Percentiles rank a stretch among this genome's conserved stretches.
phyloP scores from a whole-genome alignment of 2,113 vertebrate species.

The Leptobrachium leishanense region DNA sequence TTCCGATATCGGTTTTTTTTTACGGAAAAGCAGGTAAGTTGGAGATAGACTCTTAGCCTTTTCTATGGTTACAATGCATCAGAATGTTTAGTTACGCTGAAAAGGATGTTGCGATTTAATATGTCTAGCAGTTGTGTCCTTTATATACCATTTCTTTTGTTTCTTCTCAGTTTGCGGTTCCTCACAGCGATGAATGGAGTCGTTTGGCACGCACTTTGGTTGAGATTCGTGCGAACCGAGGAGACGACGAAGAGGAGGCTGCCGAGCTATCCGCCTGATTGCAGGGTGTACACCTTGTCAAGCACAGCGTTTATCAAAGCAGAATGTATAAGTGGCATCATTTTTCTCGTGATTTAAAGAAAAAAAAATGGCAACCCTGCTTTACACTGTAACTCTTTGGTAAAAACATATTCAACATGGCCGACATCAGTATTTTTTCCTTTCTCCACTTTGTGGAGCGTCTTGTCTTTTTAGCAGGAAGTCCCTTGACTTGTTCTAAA shows the following conservation, averaged over 20 bases:
- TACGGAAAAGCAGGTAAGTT: too few relatives aligned
- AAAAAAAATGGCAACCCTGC: background rate
- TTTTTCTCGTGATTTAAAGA: slow-evolving; percentile 57
- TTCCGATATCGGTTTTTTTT: too few relatives aligned
- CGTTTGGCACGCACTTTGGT: slow-evolving; percentile 88
- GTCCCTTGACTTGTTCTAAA: background rate
- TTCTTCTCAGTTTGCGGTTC: slow-evolving; percentile 77
- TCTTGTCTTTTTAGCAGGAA: background rate
- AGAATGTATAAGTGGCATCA: slow-evolving; percentile 9
- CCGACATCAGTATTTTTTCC: background rate
- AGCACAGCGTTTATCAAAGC: slow-evolving; percentile 36
- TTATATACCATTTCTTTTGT: background rate
- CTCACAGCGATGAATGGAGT: slow-evolving; percentile 90
- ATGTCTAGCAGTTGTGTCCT: too few relatives aligned
- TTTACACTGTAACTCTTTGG: slow-evolving; percentile 17
- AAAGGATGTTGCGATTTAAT: too few relatives aligned
- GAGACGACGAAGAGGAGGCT: slow-evolving; percentile 89
- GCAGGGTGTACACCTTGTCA: background rate
- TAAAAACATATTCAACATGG: background rate
- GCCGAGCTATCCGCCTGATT: slow-evolving; percentile 82
- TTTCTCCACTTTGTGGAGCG: slow-evolving; percentile 15
- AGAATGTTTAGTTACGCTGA: too few relatives aligned
- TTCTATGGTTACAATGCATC: too few relatives aligned
- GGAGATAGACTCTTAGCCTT: too few relatives aligned
- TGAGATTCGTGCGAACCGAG: slow-evolving; percentile 92